A percentile compares a stretch with the other conserved stretches of the same genome.
Conservation (phyloP, 2,888 invertebrate species). For the Eubasilissa splendida region DNA sequence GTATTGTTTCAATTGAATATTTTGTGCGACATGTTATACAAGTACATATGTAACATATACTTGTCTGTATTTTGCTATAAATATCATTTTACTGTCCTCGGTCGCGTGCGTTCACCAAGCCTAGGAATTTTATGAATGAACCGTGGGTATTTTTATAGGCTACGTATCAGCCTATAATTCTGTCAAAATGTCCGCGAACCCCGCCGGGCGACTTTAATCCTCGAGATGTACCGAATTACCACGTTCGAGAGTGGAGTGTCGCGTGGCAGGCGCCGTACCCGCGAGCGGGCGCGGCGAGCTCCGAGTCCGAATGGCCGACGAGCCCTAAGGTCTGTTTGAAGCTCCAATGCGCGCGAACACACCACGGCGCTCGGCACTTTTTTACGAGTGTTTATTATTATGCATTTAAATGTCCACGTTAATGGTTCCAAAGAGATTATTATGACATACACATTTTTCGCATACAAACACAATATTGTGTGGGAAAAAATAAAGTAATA, state of each 20-base stretch:
- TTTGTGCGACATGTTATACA: no score
- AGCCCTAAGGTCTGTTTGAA: not conserved
- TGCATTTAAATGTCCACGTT: conserved; percentile 9
- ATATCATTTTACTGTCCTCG: conserved; percentile 43
- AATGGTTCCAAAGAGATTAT: not conserved
- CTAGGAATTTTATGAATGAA: conserved; percentile 56
- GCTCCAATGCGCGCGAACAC: conserved; percentile 6
- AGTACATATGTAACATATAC: not conserved
- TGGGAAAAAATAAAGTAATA: no score
- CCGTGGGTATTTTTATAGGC: conserved; percentile 55
- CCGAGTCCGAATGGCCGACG: conserved; percentile 1
- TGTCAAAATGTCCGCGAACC: conserved; percentile 10
- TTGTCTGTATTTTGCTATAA: not conserved
- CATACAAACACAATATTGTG: not conserved
- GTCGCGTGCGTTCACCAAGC: conserved; percentile 50
- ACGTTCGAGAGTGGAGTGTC: not conserved
- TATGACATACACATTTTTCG: conserved; percentile 1
- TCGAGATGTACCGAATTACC: not conserved
- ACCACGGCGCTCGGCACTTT: not conserved
- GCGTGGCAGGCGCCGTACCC: not conserved
- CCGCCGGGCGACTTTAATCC: conserved; percentile 9
- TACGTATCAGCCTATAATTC: conserved; percentile 45
- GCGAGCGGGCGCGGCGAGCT: not conserved
- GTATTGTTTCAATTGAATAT: no score
- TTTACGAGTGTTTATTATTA: conserved; percentile 11